A percentile compares a stretch with the other conserved stretches of the same genome.
These are phyloP conservation scores for Proterorhinus semilunaris DNA, from an alignment of 2,113 vertebrate species.

Conservation along the genomic window DNA sequence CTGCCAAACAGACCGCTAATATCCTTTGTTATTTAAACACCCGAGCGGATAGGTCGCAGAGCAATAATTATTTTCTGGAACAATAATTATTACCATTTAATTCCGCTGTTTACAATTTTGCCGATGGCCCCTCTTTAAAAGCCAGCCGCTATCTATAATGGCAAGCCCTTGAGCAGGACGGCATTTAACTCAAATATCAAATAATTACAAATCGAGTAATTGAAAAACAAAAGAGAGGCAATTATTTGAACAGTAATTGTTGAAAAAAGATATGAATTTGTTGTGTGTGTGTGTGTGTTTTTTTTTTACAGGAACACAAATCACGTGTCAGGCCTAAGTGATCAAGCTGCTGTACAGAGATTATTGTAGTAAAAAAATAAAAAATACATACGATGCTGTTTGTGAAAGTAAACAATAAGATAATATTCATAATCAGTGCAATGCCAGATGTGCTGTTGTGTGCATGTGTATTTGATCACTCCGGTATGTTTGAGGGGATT, in stretches of 20 bases:
- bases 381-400: neutral
- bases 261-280: constrained; percentile 15
- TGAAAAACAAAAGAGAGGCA: constrained; percentile 54
- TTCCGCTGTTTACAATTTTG: constrained; percentile 70
- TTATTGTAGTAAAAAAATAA: neutral
- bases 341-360: neutral
- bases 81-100: constrained; percentile 76
- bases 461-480: constrained; percentile 28
- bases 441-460: neutral
- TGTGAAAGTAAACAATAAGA: neutral
- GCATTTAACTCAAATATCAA: constrained; percentile 68
- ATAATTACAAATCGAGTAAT: constrained; percentile 72
- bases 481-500: constrained; percentile 55
- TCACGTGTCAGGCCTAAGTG: neutral
- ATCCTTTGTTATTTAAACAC: constrained; percentile 67
- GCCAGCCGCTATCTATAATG: constrained; percentile 61
- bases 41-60: constrained; percentile 60
- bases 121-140: constrained; percentile 66
- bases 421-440: neutral
- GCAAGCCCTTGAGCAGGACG: constrained; percentile 59
- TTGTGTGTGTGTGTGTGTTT: too few species aligned
- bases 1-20: constrained; percentile 39
- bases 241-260: constrained; percentile 47
- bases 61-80: constrained; percentile 75
- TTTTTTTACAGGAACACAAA: neutral